Conservation (phyloP, 2,113 vertebrate species). For the Rhinoptilus africanus region DNA sequence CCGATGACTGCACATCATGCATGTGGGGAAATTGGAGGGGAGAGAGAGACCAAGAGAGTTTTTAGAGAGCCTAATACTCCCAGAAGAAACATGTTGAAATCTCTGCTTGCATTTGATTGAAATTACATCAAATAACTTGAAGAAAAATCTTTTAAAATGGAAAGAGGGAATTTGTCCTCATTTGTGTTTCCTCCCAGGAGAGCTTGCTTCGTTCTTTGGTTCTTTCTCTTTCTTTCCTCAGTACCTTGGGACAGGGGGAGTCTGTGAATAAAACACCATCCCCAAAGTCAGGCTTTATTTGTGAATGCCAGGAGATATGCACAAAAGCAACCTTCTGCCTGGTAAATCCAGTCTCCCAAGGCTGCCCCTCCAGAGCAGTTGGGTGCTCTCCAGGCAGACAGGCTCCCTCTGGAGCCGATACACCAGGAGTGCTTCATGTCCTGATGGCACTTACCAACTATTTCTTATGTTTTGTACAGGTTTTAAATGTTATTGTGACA, state of each 20-base stretch:
- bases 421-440: rapidly evolving
- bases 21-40: background rate
- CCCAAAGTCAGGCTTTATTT: background rate
- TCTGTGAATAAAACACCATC: background rate
- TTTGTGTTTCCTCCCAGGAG: background rate
- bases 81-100: background rate
- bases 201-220: background rate
- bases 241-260: background rate
- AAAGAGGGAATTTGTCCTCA: conserved; percentile 3
- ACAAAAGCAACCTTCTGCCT: background rate
- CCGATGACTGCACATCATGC: rapidly evolving
- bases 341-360: background rate
- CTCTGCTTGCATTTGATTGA: background rate
- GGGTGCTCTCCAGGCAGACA: background rate
- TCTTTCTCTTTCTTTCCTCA: background rate
- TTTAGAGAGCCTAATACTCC: background rate
- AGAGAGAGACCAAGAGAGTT: background rate
- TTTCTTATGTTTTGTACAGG: background rate
- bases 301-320: background rate
- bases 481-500: background rate
- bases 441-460: background rate
- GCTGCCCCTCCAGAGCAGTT: background rate
- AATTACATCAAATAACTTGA: background rate
- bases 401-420: background rate
- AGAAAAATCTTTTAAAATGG: conserved; percentile 1